These are phyloP conservation scores for Spatula clypeata DNA, from an alignment of 2,797 vertebrate species.

Conservation along the genomic window DNA sequence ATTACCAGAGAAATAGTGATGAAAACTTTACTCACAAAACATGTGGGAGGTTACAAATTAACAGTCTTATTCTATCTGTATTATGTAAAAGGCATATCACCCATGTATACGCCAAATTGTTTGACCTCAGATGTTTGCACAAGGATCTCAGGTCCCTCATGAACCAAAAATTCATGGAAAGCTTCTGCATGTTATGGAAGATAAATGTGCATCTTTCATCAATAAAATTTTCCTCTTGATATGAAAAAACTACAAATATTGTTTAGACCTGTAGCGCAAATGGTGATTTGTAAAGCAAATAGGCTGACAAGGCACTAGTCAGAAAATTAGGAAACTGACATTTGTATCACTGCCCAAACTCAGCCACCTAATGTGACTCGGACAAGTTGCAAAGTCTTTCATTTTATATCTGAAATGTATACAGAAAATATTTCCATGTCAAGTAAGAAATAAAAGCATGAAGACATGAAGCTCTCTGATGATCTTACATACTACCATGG, in stretches of 20 bases:
- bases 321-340: not conserved
- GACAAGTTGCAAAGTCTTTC: not conserved
- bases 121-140: not conserved
- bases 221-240: not conserved
- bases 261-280: not conserved
- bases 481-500: not conserved
- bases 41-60: not conserved
- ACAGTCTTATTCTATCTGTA: not conserved
- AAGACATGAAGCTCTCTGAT: not conserved
- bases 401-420: not conserved
- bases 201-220: not conserved
- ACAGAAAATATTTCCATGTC: not conserved
- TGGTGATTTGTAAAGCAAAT: not conserved
- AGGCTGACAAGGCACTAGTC: not conserved
- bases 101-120: not conserved
- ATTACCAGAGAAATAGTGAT: not conserved
- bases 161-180: not conserved
- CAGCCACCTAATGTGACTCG: not conserved
- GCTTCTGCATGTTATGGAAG: not conserved
- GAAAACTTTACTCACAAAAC: not conserved
- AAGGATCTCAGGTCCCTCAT: rapidly evolving
- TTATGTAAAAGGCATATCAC: not conserved
- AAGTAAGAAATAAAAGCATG: not conserved
- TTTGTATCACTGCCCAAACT: not conserved
- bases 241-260: not conserved